phyloP scores from a whole-genome alignment of 2,888 invertebrate species.

The Holacanthella duospinosa region DNA sequence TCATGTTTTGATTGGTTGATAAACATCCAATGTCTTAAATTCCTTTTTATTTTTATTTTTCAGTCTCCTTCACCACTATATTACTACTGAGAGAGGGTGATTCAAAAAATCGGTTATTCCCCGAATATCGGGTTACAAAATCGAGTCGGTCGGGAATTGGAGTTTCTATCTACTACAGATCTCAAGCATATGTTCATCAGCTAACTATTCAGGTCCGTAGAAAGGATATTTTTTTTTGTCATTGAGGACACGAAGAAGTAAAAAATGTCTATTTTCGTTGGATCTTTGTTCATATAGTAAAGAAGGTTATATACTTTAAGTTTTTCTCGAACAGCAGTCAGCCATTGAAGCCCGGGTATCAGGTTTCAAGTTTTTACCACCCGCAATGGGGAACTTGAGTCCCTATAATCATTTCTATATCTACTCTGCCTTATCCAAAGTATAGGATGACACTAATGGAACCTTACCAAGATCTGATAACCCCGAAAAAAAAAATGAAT shows the following conservation, averaged over 20 bases:
- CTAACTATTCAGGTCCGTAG: neutral
- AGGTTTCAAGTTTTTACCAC: constrained; percentile 37
- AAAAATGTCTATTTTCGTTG: constrained; percentile 3
- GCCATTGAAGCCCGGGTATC: constrained; percentile 36
- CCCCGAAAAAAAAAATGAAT: constrained; percentile 18
- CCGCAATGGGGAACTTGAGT: constrained; percentile 37
- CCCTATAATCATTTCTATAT: constrained; percentile 2
- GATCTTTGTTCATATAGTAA: neutral
- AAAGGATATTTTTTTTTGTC: neutral
- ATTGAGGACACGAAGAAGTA: neutral
- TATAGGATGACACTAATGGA: constrained; percentile 28
- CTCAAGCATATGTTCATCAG: neutral
- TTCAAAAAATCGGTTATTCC: too few relatives aligned
- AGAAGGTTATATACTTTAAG: neutral
- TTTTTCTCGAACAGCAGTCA: neutral
- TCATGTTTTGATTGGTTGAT: too few relatives aligned
- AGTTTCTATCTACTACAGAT: neutral
- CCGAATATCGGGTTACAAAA: too few relatives aligned
- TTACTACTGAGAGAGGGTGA: too few relatives aligned
- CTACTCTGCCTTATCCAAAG: constrained; percentile 13
- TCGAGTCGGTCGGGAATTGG: too few relatives aligned
- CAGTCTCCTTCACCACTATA: too few relatives aligned
- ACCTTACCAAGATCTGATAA: constrained; percentile 32
- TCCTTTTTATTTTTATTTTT: too few relatives aligned
- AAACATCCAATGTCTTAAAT: too few relatives aligned